Evolutionary conservation across 2,797 vertebrate species (phyloP).

Genomic region (Myripristis murdjan): DNA sequence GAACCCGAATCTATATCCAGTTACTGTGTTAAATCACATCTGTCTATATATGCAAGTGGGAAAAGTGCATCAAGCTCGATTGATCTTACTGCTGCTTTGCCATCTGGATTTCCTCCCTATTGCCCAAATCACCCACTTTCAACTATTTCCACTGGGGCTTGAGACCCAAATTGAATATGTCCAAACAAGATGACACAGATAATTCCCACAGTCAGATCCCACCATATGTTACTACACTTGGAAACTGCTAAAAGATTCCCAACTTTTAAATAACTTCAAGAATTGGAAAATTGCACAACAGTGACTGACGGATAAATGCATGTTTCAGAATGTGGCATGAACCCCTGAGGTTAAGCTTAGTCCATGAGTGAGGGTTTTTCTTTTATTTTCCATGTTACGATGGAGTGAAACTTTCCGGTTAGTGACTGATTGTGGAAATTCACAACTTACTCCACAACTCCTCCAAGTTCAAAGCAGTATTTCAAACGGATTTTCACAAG

Average conservation of each 20-base stretch:
- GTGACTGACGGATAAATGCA: constrained; percentile 60
- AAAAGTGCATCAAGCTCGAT: constrained; percentile 77
- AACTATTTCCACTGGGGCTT: constrained; percentile 84
- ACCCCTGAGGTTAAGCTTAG: constrained; percentile 23
- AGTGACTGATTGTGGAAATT: background rate
- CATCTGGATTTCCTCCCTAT: constrained; percentile 83
- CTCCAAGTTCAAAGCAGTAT: background rate
- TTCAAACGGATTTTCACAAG: background rate
- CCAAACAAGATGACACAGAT: constrained; percentile 89
- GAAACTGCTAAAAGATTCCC: constrained; percentile 82
- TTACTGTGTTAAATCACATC: constrained; percentile 81
- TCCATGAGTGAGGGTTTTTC: constrained; percentile 4
- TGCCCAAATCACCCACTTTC: constrained; percentile 84
- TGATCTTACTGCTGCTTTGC: constrained; percentile 81
- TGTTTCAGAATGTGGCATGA: constrained; percentile 22
- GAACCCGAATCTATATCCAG: constrained; percentile 74
- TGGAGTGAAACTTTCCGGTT: background rate
- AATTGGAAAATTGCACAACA: constrained; percentile 51
- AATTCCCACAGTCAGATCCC: constrained; percentile 89
- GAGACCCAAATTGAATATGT: constrained; percentile 90
- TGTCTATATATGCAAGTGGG: constrained; percentile 76
- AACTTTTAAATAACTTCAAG: constrained; percentile 87
- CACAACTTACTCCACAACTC: background rate
- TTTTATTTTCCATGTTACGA: background rate
- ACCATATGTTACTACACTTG: constrained; percentile 90